phyloP scores from a whole-genome alignment of 1,140 invertebrate species.

The Agrypnia vestita region DNA sequence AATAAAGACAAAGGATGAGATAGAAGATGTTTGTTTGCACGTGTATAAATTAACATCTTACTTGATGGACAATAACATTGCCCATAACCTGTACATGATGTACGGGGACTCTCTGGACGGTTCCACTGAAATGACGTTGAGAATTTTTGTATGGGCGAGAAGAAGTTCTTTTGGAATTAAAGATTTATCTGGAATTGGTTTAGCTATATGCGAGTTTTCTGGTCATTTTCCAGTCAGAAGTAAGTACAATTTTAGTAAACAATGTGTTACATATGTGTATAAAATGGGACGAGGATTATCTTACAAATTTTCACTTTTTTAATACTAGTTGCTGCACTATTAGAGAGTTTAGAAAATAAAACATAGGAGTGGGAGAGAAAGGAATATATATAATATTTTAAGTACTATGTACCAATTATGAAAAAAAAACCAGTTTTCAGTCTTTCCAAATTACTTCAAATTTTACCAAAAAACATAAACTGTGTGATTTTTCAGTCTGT shows the following conservation, averaged over 20 bases:
- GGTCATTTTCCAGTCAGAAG: slow-evolving; percentile 79
- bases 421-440: too few species aligned
- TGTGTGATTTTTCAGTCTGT: too few species aligned
- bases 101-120: slow-evolving; percentile 67
- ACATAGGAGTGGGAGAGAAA: too few species aligned
- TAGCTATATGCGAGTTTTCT: slow-evolving; percentile 79
- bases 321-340: too few species aligned
- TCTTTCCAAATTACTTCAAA: too few species aligned
- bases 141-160: slow-evolving; percentile 79
- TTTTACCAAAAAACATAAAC: too few species aligned
- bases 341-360: too few species aligned
- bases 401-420: neutral
- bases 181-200: slow-evolving; percentile 73
- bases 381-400: slow-evolving; percentile 34
- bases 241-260: slow-evolving; percentile 70
- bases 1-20: slow-evolving; percentile 65
- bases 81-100: slow-evolving; percentile 82
- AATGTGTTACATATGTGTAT: too few species aligned
- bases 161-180: slow-evolving; percentile 73
- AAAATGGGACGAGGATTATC: too few species aligned
- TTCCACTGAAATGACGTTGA: slow-evolving; percentile 66
- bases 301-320: too few species aligned
- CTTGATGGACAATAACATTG: slow-evolving; percentile 74
- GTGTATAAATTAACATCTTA: slow-evolving; percentile 72
- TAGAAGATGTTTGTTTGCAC: slow-evolving; percentile 64